A percentile compares a stretch with the other conserved stretches of the same genome.
Conservation (phyloP, 2,888 invertebrate genomes). For the Elegia similella region DNA sequence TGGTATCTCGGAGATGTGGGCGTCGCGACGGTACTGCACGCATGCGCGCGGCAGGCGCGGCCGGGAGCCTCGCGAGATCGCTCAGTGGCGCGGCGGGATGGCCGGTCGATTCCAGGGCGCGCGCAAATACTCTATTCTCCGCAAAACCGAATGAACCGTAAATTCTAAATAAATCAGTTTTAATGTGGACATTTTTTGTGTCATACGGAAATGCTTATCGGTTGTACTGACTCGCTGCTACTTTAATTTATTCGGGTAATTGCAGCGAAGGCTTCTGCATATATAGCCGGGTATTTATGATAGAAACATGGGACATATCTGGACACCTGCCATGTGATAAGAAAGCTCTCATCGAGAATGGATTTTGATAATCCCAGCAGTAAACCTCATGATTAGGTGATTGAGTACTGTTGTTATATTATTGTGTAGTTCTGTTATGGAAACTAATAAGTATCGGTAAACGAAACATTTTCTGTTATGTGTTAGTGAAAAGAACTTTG, state of each 20-base stretch:
- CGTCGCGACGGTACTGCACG: conserved; percentile 32
- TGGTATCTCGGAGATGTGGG: conserved; percentile 24
- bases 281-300: conserved; percentile 34
- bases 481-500: background rate
- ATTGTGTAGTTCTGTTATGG: conserved; percentile 19
- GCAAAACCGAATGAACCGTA: conserved; percentile 49
- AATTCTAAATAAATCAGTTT: conserved; percentile 37
- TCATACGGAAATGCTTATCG: background rate
- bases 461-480: conserved; percentile 7
- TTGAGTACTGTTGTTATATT: conserved; percentile 13
- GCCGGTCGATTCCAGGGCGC: conserved; percentile 76
- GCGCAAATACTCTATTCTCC: conserved; percentile 45
- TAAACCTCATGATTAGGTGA: conserved; percentile 21
- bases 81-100: conserved; percentile 78
- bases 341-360: conserved; percentile 37
- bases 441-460: conserved; percentile 7
- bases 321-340: conserved; percentile 53
- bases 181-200: conserved; percentile 2
- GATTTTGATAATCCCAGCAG: conserved; percentile 29
- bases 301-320: conserved; percentile 44
- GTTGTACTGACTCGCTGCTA: background rate
- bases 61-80: conserved; percentile 60
- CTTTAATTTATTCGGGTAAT: background rate
- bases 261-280: conserved; percentile 16
- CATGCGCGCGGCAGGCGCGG: conserved; percentile 59